phyloP scores from a whole-genome alignment of 2,888 invertebrate genomes.

The Acanthococcus lagerstroemiae region DNA sequence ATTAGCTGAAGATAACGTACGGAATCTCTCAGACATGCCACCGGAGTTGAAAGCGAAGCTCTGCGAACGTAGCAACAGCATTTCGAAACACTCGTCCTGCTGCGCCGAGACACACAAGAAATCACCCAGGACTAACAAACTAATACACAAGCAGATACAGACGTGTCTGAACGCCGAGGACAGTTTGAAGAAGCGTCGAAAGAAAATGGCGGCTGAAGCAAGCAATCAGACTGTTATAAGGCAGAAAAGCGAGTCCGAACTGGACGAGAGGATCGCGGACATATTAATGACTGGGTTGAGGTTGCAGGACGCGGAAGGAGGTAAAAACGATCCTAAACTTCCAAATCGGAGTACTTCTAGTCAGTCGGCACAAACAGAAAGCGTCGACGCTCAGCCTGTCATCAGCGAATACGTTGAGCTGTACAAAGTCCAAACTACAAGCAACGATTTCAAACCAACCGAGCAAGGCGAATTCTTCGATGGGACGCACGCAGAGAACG shows the following conservation, averaged over 20 bases:
- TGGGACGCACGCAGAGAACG: background rate
- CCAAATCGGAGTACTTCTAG: background rate
- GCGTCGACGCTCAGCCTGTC: background rate
- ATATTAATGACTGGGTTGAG: slow-evolving; percentile 26
- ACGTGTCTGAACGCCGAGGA: slow-evolving; percentile 31
- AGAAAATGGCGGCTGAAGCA: background rate
- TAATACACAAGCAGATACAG: slow-evolving; percentile 32
- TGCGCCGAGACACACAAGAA: slow-evolving; percentile 5
- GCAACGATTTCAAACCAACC: background rate
- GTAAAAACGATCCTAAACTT: too few relatives aligned
- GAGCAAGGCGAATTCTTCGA: background rate
- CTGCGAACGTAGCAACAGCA: slow-evolving; percentile 11
- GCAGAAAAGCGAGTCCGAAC: slow-evolving; percentile 16
- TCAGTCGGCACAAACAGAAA: background rate
- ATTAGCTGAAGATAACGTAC: background rate
- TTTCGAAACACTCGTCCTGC: slow-evolving; percentile 18
- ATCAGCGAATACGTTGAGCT: slow-evolving; percentile 6
- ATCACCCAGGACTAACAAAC: background rate
- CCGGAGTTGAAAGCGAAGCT: slow-evolving; percentile 17
- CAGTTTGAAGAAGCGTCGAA: slow-evolving; percentile 24
- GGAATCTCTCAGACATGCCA: slow-evolving; percentile 9
- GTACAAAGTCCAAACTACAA: background rate
- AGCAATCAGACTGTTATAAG: too few relatives aligned
- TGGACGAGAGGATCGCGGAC: slow-evolving; percentile 30
- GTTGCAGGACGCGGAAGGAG: background rate